Evolutionary conservation across 2,113 vertebrate species (phyloP).

Genomic region (Thinocorus orbignyianus): DNA sequence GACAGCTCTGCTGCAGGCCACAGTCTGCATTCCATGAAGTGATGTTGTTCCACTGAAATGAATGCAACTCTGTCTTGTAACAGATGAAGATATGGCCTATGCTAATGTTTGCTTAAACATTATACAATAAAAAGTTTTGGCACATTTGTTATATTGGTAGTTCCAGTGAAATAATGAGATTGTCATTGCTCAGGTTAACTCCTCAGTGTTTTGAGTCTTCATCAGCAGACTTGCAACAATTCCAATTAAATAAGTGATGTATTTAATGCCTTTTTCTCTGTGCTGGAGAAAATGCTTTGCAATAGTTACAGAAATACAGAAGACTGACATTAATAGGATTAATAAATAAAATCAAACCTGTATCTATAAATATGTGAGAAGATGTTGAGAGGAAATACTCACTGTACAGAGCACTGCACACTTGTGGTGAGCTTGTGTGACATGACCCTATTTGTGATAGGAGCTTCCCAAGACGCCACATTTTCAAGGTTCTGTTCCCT

Average conservation of each 20-base stretch:
- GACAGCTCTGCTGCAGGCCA: neutral
- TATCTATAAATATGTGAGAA: neutral
- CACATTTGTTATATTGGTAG: neutral
- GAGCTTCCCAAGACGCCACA: neutral
- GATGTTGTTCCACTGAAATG: neutral
- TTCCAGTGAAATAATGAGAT: neutral
- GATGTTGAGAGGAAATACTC: neutral
- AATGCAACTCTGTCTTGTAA: neutral
- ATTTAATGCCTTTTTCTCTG: neutral
- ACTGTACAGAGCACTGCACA: neutral
- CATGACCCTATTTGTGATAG: neutral
- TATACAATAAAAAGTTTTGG: neutral
- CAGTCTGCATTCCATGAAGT: neutral
- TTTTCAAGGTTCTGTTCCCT: conserved; percentile 3
- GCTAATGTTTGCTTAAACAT: neutral
- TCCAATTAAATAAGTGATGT: neutral
- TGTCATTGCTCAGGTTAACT: neutral
- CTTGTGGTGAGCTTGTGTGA: neutral
- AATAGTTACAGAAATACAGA: neutral
- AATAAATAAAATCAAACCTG: neutral
- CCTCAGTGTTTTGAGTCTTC: neutral
- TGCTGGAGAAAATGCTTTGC: neutral
- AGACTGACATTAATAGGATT: neutral
- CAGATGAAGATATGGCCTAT: neutral
- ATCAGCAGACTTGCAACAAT: neutral